Conservation (phyloP, 2,888 invertebrate genomes). For the Thyatira batis region DNA sequence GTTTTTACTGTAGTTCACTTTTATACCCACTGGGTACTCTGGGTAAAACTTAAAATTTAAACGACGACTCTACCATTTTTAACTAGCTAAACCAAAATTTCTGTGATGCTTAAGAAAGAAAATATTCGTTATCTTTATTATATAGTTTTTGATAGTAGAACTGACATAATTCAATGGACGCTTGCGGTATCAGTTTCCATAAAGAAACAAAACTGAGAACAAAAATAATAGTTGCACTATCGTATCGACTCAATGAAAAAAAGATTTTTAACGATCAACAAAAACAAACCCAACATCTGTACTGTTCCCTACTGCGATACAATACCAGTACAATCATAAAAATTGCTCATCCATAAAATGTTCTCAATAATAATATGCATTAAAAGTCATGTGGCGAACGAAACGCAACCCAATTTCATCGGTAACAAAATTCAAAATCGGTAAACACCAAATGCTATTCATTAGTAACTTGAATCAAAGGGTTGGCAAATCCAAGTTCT, state of each 20-base stretch:
- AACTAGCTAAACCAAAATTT: too few species aligned
- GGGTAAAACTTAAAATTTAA: too few species aligned
- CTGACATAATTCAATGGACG: too few species aligned
- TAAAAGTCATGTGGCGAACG: slow-evolving; percentile 27
- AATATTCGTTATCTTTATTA: too few species aligned
- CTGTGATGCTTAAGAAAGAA: too few species aligned
- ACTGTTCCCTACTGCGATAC: slow-evolving; percentile 33
- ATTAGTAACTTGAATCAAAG: slow-evolving; percentile 75
- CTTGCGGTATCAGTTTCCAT: too few species aligned
- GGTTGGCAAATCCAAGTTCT: slow-evolving; percentile 80
- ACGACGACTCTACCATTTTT: too few species aligned
- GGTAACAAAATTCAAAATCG: slow-evolving; percentile 32
- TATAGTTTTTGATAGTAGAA: too few species aligned
- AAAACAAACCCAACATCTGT: slow-evolving; percentile 47
- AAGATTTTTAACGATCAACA: slow-evolving; percentile 44
- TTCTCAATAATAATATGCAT: slow-evolving; percentile 67
- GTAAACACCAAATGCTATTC: slow-evolving; percentile 44
- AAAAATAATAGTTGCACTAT: background rate
- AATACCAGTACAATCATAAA: slow-evolving; percentile 70
- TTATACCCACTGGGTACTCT: too few species aligned
- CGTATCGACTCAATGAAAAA: slow-evolving; percentile 10
- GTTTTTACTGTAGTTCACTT: too few species aligned
- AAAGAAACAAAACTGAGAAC: too few species aligned
- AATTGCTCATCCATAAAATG: slow-evolving; percentile 77
- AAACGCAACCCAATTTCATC: slow-evolving; percentile 32